phyloP scores from a whole-genome alignment of 92 coral and sea anemone species.

The Palythoa caribaeorum region DNA sequence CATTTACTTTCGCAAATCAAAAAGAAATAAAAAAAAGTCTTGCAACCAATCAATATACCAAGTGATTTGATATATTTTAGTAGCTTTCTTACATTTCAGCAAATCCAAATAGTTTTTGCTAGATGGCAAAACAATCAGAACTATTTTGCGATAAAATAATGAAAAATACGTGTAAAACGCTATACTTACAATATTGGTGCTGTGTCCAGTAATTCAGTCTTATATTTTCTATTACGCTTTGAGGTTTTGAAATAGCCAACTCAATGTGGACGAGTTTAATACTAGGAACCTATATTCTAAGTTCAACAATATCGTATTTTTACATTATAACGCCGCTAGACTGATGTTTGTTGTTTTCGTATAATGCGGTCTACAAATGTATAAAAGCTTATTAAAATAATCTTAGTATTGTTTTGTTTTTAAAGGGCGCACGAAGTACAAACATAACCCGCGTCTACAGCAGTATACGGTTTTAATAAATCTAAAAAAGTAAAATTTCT shows the following conservation, averaged over 20 bases:
- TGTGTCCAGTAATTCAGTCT: too few relatives aligned
- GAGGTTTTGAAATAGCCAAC: neutral
- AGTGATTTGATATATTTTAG: neutral
- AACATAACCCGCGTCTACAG: neutral
- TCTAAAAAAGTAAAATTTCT: neutral
- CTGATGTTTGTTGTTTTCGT: slow-evolving; percentile 18
- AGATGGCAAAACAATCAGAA: neutral
- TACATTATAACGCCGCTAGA: neutral
- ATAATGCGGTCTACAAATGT: slow-evolving; percentile 9
- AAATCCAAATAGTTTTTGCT: neutral
- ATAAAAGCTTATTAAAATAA: slow-evolving; percentile 7
- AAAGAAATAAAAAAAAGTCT: neutral
- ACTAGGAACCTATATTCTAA: neutral
- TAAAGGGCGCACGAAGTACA: neutral
- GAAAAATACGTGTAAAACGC: too few relatives aligned
- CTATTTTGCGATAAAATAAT: too few relatives aligned
- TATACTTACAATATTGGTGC: too few relatives aligned
- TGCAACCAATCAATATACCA: neutral
- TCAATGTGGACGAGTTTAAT: neutral
- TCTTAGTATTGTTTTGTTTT: neutral
- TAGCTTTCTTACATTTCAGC: neutral
- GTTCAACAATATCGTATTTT: neutral
- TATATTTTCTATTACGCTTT: too few relatives aligned
- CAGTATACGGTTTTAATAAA: neutral
- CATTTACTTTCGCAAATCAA: neutral